Conservation (phyloP, 2,797 vertebrate species). For the Trachops cirrhosus region DNA sequence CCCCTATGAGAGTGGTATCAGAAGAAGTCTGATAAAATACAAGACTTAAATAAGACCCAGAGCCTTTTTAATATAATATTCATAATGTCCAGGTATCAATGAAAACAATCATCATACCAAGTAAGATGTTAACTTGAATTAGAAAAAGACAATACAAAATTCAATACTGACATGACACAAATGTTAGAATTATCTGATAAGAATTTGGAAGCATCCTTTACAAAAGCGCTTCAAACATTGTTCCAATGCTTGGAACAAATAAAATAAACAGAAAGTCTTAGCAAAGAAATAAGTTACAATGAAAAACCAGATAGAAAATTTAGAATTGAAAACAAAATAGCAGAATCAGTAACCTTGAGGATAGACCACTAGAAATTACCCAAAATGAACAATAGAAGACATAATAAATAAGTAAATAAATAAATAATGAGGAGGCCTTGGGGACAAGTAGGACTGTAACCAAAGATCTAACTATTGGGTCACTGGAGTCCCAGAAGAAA, state of each 20-base stretch:
- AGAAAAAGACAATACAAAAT: neutral
- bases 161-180: neutral
- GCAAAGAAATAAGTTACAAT: neutral
- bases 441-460: neutral
- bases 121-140: neutral
- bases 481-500: neutral
- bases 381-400: neutral
- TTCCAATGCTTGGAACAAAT: too few relatives aligned
- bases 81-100: neutral
- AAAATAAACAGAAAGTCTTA: too few relatives aligned
- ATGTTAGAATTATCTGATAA: neutral
- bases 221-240: too few relatives aligned
- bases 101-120: neutral
- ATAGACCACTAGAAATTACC: neutral
- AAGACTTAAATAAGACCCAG: neutral
- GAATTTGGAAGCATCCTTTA: too few relatives aligned
- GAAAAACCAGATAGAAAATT: neutral
- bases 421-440: neutral
- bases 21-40: neutral
- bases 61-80: neutral
- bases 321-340: neutral
- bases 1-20: neutral
- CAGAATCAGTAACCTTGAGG: neutral
- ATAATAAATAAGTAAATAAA: neutral
- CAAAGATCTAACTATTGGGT: neutral